A percentile compares a stretch with the other conserved stretches of the same genome.
Conservation (phyloP, 2,888 invertebrate genomes). For the Chorisops tibialis region DNA sequence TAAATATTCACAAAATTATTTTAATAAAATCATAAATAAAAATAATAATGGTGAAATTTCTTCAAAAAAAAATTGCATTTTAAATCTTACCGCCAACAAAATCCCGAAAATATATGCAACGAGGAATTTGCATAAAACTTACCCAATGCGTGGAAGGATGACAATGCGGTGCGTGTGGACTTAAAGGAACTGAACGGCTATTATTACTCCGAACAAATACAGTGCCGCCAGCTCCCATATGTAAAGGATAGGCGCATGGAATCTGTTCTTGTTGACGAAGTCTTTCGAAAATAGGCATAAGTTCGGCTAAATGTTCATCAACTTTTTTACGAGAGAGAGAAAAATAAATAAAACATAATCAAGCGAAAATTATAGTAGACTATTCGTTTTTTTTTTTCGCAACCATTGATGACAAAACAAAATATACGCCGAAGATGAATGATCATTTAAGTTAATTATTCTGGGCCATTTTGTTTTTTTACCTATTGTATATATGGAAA, state of each 20-base stretch:
- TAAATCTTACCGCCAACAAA: not conserved
- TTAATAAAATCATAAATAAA: not conserved
- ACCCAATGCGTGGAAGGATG: constrained; percentile 66
- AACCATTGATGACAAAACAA: constrained; percentile 21
- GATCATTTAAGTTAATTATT: constrained; percentile 19
- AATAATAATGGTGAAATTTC: not conserved
- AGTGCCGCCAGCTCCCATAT: constrained; percentile 70
- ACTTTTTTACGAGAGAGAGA: constrained; percentile 50
- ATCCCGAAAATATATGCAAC: not conserved
- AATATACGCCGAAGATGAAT: constrained; percentile 23
- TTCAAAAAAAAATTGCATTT: not conserved
- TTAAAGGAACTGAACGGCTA: constrained; percentile 62
- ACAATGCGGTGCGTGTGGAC: constrained; percentile 63
- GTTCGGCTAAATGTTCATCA: constrained; percentile 91
- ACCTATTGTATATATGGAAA: too few relatives aligned
- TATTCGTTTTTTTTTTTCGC: not conserved
- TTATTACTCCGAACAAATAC: constrained; percentile 61
- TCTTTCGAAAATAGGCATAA: constrained; percentile 94
- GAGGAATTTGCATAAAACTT: constrained; percentile 40
- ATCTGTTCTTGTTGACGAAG: constrained; percentile 87
- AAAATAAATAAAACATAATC: not conserved
- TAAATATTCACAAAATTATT: not conserved
- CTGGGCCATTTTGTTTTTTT: not conserved
- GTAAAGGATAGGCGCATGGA: constrained; percentile 86
- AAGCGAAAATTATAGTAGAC: not conserved